Percentiles rank a stretch among this genome's conserved stretches.
phyloP scores from a whole-genome alignment of 2,888 invertebrate species.

The Ctenicera cuprea region DNA sequence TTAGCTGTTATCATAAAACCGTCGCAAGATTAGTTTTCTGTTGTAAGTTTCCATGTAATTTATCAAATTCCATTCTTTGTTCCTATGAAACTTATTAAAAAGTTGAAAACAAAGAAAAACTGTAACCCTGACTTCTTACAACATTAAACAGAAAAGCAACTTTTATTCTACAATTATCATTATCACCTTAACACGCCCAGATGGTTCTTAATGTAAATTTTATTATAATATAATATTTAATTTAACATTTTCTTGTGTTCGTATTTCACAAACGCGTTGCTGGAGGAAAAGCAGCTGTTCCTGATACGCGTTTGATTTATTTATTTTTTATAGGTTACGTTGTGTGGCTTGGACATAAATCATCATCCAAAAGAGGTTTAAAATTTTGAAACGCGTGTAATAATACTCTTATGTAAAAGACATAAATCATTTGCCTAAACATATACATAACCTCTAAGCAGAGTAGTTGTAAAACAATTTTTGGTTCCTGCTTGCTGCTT shows the following conservation, averaged over 20 bases:
- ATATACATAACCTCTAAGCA: conserved; percentile 19
- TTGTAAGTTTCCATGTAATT: too few species aligned
- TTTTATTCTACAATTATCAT: conserved; percentile 13
- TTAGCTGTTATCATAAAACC: too few species aligned
- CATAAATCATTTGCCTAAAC: conserved; percentile 43
- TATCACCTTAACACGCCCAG: conserved; percentile 12
- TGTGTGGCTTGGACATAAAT: conserved; percentile 39
- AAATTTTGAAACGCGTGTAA: conserved; percentile 44
- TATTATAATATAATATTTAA: conserved; percentile 36
- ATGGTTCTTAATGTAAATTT: conserved; percentile 18
- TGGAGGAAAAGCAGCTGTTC: conserved; percentile 42
- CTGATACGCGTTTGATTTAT: conserved; percentile 42
- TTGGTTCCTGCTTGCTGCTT: conserved; percentile 16
- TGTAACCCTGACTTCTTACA: too few species aligned
- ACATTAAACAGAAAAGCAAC: not conserved
- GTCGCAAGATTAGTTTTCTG: too few species aligned
- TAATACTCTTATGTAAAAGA: conserved; percentile 44
- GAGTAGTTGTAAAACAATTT: conserved; percentile 23
- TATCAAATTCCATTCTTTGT: too few species aligned
- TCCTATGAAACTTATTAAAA: too few species aligned
- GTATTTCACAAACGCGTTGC: conserved; percentile 15
- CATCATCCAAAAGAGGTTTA: conserved; percentile 42
- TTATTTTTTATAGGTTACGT: conserved; percentile 42
- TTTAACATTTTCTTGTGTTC: conserved; percentile 31
- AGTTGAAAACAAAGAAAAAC: too few species aligned